Base-by-base conservation (phyloP, 1,140 invertebrate genomes). In the Ips nitidus region DNA sequence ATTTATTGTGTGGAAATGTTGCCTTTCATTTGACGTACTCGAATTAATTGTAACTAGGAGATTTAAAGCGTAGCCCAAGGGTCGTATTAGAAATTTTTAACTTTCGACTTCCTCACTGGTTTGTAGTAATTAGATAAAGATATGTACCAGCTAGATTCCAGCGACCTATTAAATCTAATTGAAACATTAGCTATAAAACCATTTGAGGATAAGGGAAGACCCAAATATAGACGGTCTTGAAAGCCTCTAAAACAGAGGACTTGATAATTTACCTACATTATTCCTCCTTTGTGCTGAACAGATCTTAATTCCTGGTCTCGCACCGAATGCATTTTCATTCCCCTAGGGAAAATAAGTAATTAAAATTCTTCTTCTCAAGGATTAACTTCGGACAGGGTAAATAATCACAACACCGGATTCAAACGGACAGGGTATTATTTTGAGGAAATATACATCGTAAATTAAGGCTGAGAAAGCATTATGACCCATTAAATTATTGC, bases 311-410 rank as follows among this genome's bases (percentile, higher is more conserved):
- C 66, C 52, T 59, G 55, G 67, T 63, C 67, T 47, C 50, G 22
- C 53, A 59, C 50, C 70, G 52, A 70, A 69, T 73, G 73, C 71
- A 69, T 74, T 75, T 77, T 74, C 75, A 59, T 38, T 63, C 71
- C 76, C 75, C 59, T 52, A 66, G 74, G 71, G 76, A 74, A 73
- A 75, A 75, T 72, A 71, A 75, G 75, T 77, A 77, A 77, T 77
- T 77, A 77, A 77, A 77, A 77, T 71, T 76, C 73, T 74, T 76
- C 76, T 77, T 75, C 73, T 70, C 71, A 75, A 77, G 75, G 76
- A 77, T 77, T 76, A 77, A 75, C 73, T 74, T 74, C 58, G 75
- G 75, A 75, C 75, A 74, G 72, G 70, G 69, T 74, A 77, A 77
- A 77, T 77, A 76, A 77, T 76, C 71, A 76, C 74, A 71, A 72